phyloP scores from a whole-genome alignment of 2,797 vertebrate genomes.

The Karalla daura region DNA sequence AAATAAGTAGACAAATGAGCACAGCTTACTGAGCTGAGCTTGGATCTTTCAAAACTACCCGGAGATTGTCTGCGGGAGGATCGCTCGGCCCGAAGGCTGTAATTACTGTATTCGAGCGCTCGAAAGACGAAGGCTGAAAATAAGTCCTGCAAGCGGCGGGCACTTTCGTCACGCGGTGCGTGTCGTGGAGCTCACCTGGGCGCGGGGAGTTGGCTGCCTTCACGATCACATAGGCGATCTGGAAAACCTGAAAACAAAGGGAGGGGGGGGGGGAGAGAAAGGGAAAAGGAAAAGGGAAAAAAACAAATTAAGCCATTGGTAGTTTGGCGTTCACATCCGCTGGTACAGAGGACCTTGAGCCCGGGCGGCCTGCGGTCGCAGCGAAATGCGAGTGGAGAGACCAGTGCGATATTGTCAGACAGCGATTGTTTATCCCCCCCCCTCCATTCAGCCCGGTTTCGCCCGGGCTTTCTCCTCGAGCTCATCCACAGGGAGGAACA shows the following conservation, averaged over 20 bases:
- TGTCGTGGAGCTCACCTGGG: constrained; percentile 76
- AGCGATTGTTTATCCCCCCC: no score
- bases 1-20: no score
- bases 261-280: constrained; percentile 38
- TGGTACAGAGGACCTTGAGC: no score
- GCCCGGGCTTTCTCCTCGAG: no score
- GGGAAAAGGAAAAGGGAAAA: not conserved
- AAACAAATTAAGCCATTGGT: not conserved
- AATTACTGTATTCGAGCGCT: constrained; percentile 19
- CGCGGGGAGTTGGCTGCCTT: constrained; percentile 97
- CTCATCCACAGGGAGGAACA: no score
- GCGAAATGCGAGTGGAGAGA: no score
- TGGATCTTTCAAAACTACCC: constrained; percentile 10
- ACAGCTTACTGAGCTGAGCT: constrained; percentile 8
- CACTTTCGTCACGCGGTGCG: constrained; percentile 22
- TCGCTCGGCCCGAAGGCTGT: constrained; percentile 10
- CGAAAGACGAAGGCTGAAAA: constrained; percentile 6
- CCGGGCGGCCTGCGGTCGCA: no score
- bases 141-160: constrained; percentile 6
- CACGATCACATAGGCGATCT: constrained; percentile 95
- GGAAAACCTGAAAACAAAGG: constrained; percentile 92
- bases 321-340: no score
- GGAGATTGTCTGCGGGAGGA: constrained; percentile 14
- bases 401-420: no score
- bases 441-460: no score